A percentile compares a stretch with the other conserved stretches of the same genome.
Evolutionary conservation across 2,888 invertebrate genomes (phyloP).

Genomic region (Cephonodes hylas): DNA sequence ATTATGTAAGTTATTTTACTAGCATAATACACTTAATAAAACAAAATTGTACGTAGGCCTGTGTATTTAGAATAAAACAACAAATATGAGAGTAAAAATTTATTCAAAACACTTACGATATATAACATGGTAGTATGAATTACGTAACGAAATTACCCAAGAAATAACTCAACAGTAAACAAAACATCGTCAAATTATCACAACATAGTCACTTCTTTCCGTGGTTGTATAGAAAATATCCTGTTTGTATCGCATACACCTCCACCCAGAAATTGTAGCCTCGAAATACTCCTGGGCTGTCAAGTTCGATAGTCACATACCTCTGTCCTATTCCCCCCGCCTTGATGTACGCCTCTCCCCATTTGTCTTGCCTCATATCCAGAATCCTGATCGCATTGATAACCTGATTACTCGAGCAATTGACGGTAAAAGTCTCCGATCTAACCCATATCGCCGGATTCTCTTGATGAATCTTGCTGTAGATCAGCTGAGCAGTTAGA

Average conservation of each 20-base stretch:
- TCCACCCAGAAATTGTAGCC: slow-evolving; percentile 67
- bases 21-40: too few relatives aligned
- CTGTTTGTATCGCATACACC: slow-evolving; percentile 54
- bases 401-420: slow-evolving; percentile 52
- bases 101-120: background rate
- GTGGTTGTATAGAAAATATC: slow-evolving; percentile 43
- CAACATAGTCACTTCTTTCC: slow-evolving; percentile 35
- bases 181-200: slow-evolving; percentile 4
- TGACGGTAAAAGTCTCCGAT: slow-evolving; percentile 54
- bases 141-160: background rate
- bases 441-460: slow-evolving; percentile 62
- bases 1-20: too few relatives aligned
- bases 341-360: slow-evolving; percentile 56
- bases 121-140: background rate
- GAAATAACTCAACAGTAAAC: slow-evolving; percentile 18
- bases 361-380: slow-evolving; percentile 58
- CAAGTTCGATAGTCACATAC: slow-evolving; percentile 55
- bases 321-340: slow-evolving; percentile 60
- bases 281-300: slow-evolving; percentile 57
- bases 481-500: slow-evolving; percentile 54
- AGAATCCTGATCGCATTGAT: slow-evolving; percentile 60
- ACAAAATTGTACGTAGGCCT: too few relatives aligned
- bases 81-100: background rate
- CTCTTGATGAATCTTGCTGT: slow-evolving; percentile 61
- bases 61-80: too few relatives aligned